Evolutionary conservation across 2,888 invertebrate species (phyloP).

Genomic region (Coelinius sp.): DNA sequence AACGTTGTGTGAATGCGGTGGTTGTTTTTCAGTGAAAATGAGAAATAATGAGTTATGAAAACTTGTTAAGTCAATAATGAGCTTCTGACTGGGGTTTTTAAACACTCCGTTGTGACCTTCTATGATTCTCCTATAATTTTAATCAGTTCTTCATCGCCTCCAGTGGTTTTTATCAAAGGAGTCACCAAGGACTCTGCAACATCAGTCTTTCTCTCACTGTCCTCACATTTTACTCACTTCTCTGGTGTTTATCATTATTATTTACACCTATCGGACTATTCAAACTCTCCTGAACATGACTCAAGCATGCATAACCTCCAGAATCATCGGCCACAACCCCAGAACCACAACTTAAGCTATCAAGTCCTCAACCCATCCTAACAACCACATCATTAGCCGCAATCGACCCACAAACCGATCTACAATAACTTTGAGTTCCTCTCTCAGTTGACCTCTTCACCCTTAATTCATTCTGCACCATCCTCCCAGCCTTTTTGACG

Average conservation of each 20-base stretch:
- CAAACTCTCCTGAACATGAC: not conserved
- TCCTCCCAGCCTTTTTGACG: conserved; percentile 83
- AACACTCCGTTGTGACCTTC: not conserved
- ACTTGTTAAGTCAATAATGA: conserved; percentile 1
- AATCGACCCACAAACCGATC: not conserved
- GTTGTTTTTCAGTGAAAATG: too few relatives aligned
- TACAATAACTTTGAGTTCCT: not conserved
- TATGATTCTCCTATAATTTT: not conserved
- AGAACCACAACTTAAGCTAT: not conserved
- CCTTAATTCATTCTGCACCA: conserved; percentile 80
- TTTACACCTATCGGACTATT: not conserved
- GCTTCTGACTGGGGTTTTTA: not conserved
- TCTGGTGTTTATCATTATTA: not conserved
- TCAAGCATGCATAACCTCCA: too few relatives aligned
- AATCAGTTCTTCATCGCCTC: not conserved
- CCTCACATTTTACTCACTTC: not conserved
- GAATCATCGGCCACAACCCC: too few relatives aligned
- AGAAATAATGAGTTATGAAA: too few relatives aligned
- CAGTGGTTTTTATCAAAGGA: too few relatives aligned
- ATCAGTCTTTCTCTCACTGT: too few relatives aligned
- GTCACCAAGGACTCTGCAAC: too few relatives aligned
- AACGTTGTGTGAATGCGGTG: too few relatives aligned
- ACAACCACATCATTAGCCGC: not conserved
- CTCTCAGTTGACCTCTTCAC: conserved; percentile 78
- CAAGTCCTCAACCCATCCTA: not conserved